Evolutionary conservation across 2,888 invertebrate genomes (phyloP).

Genomic region (Argynnis bischoffii): DNA sequence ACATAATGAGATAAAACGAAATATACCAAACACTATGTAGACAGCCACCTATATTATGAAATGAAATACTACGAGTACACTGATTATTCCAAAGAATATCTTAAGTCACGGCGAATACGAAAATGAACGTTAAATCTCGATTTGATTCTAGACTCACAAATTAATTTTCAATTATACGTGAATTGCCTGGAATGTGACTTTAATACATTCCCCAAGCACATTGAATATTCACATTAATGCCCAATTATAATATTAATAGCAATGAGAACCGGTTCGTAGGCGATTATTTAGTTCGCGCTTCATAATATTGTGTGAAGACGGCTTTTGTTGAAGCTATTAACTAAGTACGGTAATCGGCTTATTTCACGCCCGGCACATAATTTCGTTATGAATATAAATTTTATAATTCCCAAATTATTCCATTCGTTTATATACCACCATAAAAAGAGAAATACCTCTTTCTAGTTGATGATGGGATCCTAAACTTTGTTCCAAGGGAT

Average conservation of each 20-base stretch:
- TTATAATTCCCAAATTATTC: slow-evolving; percentile 38
- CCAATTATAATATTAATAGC: slow-evolving; percentile 41
- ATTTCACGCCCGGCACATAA: slow-evolving; percentile 43
- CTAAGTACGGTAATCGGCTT: slow-evolving; percentile 43
- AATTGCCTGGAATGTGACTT: slow-evolving; percentile 34
- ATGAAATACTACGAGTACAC: slow-evolving; percentile 1
- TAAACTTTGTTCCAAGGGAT: too few relatives aligned
- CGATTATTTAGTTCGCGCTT: slow-evolving; percentile 41
- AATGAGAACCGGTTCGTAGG: slow-evolving; percentile 34
- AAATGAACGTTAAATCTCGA: slow-evolving; percentile 6
- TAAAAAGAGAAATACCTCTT: slow-evolving; percentile 1
- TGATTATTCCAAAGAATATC: slow-evolving; percentile 1
- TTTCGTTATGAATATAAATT: slow-evolving; percentile 43
- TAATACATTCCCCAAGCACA: slow-evolving; percentile 60
- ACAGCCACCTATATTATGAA: not conserved
- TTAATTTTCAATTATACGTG: slow-evolving; percentile 25
- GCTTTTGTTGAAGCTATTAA: slow-evolving; percentile 41
- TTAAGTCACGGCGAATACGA: slow-evolving; percentile 1
- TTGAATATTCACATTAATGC: slow-evolving; percentile 41
- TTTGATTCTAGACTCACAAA: slow-evolving; percentile 7
- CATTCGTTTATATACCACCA: slow-evolving; percentile 12
- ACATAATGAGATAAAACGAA: too few relatives aligned
- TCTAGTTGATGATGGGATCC: too few relatives aligned
- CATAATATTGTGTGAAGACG: slow-evolving; percentile 39
- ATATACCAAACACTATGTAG: too few relatives aligned